Conservation (phyloP, 2,888 invertebrate species). For the Lithophane semibrunnea region DNA sequence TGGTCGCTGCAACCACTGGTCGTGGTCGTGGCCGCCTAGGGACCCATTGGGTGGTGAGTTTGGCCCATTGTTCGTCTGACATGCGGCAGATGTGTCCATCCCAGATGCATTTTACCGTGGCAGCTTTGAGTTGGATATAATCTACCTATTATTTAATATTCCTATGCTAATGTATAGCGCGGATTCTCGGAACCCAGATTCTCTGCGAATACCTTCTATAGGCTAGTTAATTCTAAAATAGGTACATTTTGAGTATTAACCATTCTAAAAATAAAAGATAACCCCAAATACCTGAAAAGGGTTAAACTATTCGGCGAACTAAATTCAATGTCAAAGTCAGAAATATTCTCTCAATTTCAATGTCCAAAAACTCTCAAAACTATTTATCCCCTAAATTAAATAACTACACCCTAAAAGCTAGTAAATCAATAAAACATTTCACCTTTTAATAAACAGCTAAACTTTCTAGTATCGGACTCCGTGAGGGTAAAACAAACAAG, state of each 20-base stretch:
- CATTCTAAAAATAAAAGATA: background rate
- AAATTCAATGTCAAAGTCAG: constrained; percentile 8
- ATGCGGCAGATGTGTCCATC: background rate
- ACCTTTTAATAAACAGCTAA: constrained; percentile 51
- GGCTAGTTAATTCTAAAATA: background rate
- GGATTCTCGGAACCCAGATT: background rate
- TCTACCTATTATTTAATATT: too few relatives aligned
- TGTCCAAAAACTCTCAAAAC: background rate
- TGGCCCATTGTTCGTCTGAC: background rate
- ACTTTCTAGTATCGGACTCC: constrained; percentile 55
- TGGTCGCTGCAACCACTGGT: too few relatives aligned
- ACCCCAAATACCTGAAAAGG: background rate
- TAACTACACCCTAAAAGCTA: constrained; percentile 17
- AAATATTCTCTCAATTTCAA: background rate
- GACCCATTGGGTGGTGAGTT: background rate
- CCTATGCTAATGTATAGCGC: background rate
- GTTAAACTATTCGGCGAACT: background rate
- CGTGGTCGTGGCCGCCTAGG: too few relatives aligned
- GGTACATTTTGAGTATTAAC: background rate
- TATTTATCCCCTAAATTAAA: constrained; percentile 12
- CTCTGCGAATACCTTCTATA: background rate
- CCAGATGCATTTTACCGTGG: background rate
- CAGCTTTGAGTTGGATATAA: background rate
- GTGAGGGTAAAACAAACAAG: constrained; percentile 67
- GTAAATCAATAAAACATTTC: constrained; percentile 60